These are phyloP conservation scores for Phaonia tiefii DNA, from an alignment of 2,888 invertebrate genomes.

Conservation along the genomic window DNA sequence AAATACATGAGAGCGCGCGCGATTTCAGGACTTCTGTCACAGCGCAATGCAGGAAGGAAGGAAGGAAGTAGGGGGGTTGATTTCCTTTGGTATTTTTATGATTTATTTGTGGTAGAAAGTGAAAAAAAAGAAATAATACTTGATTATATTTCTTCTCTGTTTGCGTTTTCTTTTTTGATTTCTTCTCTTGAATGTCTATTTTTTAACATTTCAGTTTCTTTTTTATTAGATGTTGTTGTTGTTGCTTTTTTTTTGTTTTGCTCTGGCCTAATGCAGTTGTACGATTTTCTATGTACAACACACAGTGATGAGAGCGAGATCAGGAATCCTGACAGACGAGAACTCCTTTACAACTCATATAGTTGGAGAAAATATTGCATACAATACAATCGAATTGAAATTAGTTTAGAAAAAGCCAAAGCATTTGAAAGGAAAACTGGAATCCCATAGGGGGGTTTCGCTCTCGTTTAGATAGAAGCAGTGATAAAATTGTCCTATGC, in stretches of 20 bases:
- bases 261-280: not conserved
- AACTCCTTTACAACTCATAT: too few species aligned
- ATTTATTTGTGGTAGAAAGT: conserved; percentile 45
- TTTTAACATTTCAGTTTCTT: conserved; percentile 23
- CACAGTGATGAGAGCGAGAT: too few species aligned
- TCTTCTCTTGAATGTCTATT: conserved; percentile 46
- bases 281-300: too few species aligned
- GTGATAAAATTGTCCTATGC: too few species aligned
- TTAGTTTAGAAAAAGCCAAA: too few species aligned
- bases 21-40: not conserved
- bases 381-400: too few species aligned
- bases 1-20: not conserved
- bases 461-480: too few species aligned
- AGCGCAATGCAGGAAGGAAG: not conserved
- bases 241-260: not conserved
- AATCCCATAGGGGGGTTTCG: too few species aligned
- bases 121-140: conserved; percentile 44
- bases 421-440: too few species aligned
- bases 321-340: too few species aligned
- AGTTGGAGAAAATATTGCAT: too few species aligned
- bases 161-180: conserved; percentile 51
- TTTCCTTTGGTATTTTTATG: conserved; percentile 30
- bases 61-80: conserved; percentile 46
- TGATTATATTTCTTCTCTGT: conserved; percentile 44
- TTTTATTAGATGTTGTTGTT: not conserved